Evolutionary conservation across 2,888 invertebrate species (phyloP), one percentile per base, ranked within the genome.

Genomic region (Eledona agricola): DNA sequence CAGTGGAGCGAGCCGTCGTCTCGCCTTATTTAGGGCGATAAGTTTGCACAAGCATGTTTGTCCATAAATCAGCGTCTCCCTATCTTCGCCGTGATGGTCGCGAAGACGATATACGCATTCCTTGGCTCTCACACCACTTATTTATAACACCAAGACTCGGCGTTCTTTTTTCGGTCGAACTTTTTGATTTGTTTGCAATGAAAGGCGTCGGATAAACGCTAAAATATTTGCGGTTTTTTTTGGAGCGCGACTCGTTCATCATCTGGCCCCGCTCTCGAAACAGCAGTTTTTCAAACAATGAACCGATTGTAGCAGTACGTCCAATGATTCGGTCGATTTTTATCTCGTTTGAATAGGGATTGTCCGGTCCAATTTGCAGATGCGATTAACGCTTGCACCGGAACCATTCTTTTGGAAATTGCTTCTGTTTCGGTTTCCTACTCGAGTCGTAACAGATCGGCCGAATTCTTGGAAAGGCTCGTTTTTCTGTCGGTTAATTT

Each of bases 61-160:
- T 20, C 32, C 17, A 43, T 51, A 51, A 51, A 51, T 51, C 51
- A 43, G 10, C 11, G 31, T 51, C 51, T 26, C 29, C n/a, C 19
- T 45, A 45, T 47, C 35, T 35, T 37, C 11, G 17, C 26, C 17
- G 22, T 34, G 42, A 42, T 42, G 42, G 32, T 42, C 50, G n/a
- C 34, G 42, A 43, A 43, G 22, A 51, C 19, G 37, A 47, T 47
- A 47, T 37, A 19, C 40, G 23, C 42, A 51, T 51, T 47, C 32
- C 51, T 51, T 51, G 51, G 43, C 51, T 43, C 49, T 51, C 43
- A 11, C 25, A 29, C 22, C 40, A 10, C 25, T 43, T 51, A 51
- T 51, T 51, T 51, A 51, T 51, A 43, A 45, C 42, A 42, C 9
- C 20, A 11, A 12, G 42, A 29, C 22, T 42, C 13, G 12, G 7